Percentiles rank a stretch among this genome's conserved stretches.
These are phyloP conservation scores for Numenius arquata DNA, from an alignment of 2,113 vertebrate species.

Conservation along the genomic window DNA sequence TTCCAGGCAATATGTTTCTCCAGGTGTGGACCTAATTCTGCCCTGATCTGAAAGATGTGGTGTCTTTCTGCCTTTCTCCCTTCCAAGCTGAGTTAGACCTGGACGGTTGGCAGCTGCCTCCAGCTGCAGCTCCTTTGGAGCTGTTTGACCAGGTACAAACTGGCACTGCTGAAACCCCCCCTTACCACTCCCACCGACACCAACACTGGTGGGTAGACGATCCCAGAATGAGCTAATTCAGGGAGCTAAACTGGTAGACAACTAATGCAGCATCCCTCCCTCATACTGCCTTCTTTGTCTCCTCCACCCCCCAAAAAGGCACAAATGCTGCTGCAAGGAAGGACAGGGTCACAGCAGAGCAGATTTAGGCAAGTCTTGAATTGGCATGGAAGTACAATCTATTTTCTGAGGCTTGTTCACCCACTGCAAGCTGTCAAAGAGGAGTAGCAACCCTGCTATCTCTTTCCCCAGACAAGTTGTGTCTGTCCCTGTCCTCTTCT, in stretches of 20 bases:
- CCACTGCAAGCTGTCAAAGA: background rate
- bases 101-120: background rate
- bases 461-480: background rate
- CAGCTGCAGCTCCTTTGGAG: background rate
- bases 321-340: background rate
- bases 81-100: background rate
- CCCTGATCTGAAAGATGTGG: background rate
- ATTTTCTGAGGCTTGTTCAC: background rate
- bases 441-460: background rate
- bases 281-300: background rate
- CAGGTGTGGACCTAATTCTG: background rate
- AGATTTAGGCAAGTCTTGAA: background rate
- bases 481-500: background rate
- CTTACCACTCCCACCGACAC: rapidly evolving
- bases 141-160: background rate
- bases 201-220: rapidly evolving
- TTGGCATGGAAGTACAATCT: background rate
- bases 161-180: background rate
- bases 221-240: background rate
- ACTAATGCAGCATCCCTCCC: background rate
- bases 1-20: background rate
- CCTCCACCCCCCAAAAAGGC: background rate
- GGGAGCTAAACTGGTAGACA: background rate
- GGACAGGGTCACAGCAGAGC: background rate
- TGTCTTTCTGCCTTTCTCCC: background rate